A percentile compares a stretch with the other conserved stretches of the same genome.
These are phyloP conservation scores for Drosophila ustulata DNA, from an alignment of 2,888 invertebrate species.

Conservation along the genomic window DNA sequence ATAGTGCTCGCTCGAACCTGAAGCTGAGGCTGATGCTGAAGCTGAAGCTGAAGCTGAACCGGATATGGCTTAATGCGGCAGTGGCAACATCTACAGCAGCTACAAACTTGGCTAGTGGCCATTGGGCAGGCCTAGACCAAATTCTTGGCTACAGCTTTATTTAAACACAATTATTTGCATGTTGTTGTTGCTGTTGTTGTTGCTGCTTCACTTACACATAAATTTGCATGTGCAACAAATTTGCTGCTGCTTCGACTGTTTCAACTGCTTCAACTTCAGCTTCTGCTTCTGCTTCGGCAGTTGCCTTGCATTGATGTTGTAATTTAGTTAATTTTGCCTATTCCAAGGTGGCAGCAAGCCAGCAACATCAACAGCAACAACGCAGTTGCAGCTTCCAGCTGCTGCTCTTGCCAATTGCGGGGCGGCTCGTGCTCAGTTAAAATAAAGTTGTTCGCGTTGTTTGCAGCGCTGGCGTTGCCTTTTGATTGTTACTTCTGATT, in stretches of 20 bases:
- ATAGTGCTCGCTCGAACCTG: slow-evolving; percentile 58
- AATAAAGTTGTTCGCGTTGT: slow-evolving; percentile 73
- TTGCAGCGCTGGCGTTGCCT: slow-evolving; percentile 72
- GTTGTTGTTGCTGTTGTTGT: slow-evolving; percentile 42
- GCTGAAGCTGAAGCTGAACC: slow-evolving; percentile 70
- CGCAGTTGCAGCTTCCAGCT: slow-evolving; percentile 31
- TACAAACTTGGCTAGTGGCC: slow-evolving; percentile 32
- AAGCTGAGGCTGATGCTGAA: slow-evolving; percentile 44
- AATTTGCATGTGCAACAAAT: slow-evolving; percentile 83
- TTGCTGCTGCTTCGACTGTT: slow-evolving; percentile 58
- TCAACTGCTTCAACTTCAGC: slow-evolving; percentile 13
- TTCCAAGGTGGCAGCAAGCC: slow-evolving; percentile 79
- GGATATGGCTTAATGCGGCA: slow-evolving; percentile 82
- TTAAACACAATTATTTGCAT: slow-evolving; percentile 80
- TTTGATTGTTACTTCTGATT: slow-evolving; percentile 28
- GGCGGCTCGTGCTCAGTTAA: slow-evolving; percentile 57
- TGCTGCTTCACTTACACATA: slow-evolving; percentile 78
- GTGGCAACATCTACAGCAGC: slow-evolving; percentile 29
- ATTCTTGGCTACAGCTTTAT: slow-evolving; percentile 72
- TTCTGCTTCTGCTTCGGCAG: slow-evolving; percentile 15
- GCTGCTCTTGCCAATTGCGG: slow-evolving; percentile 55
- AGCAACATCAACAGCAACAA: slow-evolving; percentile 29
- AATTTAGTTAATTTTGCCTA: slow-evolving; percentile 82
- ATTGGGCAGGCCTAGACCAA: slow-evolving; percentile 39
- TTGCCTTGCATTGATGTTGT: slow-evolving; percentile 68